These are phyloP conservation scores for Apamea monoglypha DNA, from an alignment of 2,888 invertebrate species.

Conservation along the genomic window DNA sequence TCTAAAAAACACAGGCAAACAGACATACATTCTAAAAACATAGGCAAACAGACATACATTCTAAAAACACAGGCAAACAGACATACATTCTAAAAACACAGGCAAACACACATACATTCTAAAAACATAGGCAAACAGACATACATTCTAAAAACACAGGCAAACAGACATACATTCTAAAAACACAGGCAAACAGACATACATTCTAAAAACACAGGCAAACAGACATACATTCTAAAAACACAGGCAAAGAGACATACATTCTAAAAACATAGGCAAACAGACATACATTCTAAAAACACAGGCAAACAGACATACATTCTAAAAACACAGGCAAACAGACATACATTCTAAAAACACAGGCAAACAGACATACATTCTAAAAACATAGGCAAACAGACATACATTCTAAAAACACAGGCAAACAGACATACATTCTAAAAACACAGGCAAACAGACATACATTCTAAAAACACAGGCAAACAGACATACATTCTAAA, in stretches of 20 bases:
- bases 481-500: background rate
- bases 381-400: background rate
- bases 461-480: background rate
- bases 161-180: background rate
- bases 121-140: background rate
- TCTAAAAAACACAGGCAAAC: background rate
- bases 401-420: background rate
- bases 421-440: background rate
- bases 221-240: background rate
- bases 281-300: background rate
- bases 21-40: background rate
- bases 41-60: background rate
- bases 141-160: background rate
- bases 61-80: background rate
- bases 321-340: background rate
- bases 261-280: background rate
- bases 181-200: background rate
- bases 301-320: background rate
- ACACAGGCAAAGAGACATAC: background rate
- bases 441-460: background rate
- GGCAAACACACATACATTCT: background rate
- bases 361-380: background rate
- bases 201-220: background rate
- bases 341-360: background rate
- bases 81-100: background rate